A percentile compares a stretch with the other conserved stretches of the same genome.
Conservation (phyloP, 2,888 invertebrate genomes). For the Tiliacea citrago region DNA sequence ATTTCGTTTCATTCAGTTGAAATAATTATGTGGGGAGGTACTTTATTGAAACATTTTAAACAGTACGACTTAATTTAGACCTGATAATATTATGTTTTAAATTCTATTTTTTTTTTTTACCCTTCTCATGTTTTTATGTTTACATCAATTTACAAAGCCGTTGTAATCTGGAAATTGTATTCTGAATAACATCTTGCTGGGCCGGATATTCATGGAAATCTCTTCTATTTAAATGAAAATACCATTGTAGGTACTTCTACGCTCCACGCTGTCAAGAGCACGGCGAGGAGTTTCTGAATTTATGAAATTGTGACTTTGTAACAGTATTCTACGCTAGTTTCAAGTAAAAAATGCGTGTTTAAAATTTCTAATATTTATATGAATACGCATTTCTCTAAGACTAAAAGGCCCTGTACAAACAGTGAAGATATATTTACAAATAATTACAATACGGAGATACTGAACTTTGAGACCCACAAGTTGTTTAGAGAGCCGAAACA, state of each 20-base stretch:
- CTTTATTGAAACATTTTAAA: no score
- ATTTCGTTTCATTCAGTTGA: no score
- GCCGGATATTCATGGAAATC: background rate
- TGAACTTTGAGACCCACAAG: background rate
- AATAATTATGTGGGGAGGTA: no score
- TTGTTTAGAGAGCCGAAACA: constrained; percentile 8
- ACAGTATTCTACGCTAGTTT: background rate
- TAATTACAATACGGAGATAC: background rate
- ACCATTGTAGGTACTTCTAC: background rate
- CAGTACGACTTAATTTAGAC: background rate
- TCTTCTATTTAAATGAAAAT: background rate
- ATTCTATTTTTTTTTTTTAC: background rate
- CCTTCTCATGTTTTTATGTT: background rate
- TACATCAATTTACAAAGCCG: background rate
- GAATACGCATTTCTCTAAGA: background rate
- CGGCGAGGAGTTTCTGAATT: background rate
- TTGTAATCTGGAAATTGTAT: background rate
- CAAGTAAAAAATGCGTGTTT: background rate
- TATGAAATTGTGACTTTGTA: background rate
- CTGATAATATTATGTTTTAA: background rate
- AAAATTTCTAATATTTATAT: background rate
- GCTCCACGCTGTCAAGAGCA: background rate
- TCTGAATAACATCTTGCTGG: background rate
- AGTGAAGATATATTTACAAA: background rate
- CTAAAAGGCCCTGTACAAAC: background rate